Base-by-base conservation (phyloP, 2,888 invertebrate species). In the Pyrocoelia pectoralis region DNA sequence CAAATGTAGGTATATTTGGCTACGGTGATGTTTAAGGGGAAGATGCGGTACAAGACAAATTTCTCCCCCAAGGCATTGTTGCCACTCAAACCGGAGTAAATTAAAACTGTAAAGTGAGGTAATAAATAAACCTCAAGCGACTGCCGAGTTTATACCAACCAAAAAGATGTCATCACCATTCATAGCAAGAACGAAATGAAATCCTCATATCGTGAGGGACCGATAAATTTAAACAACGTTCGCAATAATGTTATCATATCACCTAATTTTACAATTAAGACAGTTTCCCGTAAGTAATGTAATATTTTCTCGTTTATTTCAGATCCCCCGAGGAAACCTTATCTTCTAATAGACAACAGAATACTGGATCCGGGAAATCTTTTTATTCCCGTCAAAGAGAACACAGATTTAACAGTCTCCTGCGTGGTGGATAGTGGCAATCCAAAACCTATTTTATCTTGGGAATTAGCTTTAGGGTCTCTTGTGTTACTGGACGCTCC, bases 351-450 rank as follows among this genome's bases (percentile, higher is more conserved):
- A 80, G 95, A 95, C 81, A 93, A 93, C 38, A 85, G 93, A 48
- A 88, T 93, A 17, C 84, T 94, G 74, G 94, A 94, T 82, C 91
- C 93, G 0, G 93, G 93, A 68, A 94, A 94, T 83, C 89, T 91
- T 67, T 94, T 94, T 85, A 91, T 94, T 72, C 94, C 94, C 0
- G 93, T 94, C 14, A 87, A 92, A 73, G 94, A 95, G 80, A 93
- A 93, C 78, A 90, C 91, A 24, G 90, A 92, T 75, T 84, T 95
- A 29, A 90, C 90, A 64, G 88, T 95, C 68, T 88, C 91, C 68
- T 95, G 95, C 77, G 89, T 93, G n/a, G 93, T 92, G 65, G 94
- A 94, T 81, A 94, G 94, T 80, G 89, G 89, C 46, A 87, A 90
- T 74, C 91, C 91, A 0, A 87, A 87, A 24, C 89, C 90, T 13